Conservation (phyloP, 2,797 vertebrate species). For the Crossoptilon crossoptilon region DNA sequence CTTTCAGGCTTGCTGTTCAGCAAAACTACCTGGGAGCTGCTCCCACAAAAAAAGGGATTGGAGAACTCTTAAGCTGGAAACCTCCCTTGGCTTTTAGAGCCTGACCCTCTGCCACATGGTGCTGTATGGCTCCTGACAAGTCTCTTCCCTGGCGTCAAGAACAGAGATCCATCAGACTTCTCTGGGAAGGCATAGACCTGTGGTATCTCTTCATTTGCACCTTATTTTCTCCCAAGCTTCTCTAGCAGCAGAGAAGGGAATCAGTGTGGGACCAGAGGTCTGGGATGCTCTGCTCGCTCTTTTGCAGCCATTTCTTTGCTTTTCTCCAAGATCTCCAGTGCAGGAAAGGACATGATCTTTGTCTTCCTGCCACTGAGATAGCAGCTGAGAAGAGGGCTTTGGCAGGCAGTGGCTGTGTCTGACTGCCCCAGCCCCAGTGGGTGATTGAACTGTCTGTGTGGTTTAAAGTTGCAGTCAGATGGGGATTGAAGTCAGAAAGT, state of each 20-base stretch:
- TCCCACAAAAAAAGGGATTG: background rate
- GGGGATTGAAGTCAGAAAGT: background rate
- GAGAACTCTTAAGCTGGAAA: background rate
- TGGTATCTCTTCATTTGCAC: background rate
- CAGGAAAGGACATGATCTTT: background rate
- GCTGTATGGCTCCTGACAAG: no score
- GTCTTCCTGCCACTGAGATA: background rate
- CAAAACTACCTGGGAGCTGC: background rate
- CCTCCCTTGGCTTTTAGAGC: background rate
- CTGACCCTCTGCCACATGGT: background rate
- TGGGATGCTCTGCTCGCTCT: background rate
- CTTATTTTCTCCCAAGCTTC: background rate
- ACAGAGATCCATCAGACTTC: background rate
- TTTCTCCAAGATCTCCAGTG: background rate
- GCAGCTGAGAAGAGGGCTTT: background rate
- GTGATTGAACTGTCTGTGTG: background rate
- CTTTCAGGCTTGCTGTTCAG: background rate
- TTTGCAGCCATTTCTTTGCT: background rate
- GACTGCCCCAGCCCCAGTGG: background rate
- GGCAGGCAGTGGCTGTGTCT: background rate
- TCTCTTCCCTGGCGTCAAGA: background rate
- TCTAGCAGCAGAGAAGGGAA: background rate
- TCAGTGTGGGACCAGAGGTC: background rate
- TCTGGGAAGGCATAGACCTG: background rate
- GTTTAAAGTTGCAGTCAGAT: conserved; percentile 7